Evolutionary conservation across 1,140 invertebrate species (phyloP).

Genomic region (Drosophila repleta): DNA sequence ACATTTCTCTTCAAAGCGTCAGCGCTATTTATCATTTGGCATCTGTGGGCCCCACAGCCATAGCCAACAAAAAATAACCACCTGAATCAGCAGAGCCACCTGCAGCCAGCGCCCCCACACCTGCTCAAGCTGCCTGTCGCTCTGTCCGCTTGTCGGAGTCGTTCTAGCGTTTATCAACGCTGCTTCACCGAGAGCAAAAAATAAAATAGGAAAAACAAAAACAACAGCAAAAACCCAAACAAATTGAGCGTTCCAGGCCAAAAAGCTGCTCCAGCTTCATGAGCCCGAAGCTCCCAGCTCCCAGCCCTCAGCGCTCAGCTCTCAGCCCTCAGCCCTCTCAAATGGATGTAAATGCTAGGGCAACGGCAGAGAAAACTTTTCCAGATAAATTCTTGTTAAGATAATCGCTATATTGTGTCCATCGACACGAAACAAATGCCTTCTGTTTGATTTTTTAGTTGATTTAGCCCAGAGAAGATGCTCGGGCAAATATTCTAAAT

Average conservation of each 20-base stretch:
- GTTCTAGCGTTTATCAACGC: constrained; percentile 47
- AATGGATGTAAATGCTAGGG: constrained; percentile 8
- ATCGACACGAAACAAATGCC: constrained; percentile 24
- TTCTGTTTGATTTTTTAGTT: constrained; percentile 22
- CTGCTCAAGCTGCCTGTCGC: neutral
- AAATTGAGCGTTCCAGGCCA: constrained; percentile 59
- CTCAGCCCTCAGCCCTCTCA: no score
- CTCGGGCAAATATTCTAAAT: constrained; percentile 1
- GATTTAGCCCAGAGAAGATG: constrained; percentile 15
- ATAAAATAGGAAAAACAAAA: neutral
- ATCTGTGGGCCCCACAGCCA: neutral
- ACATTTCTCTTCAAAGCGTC: constrained; percentile 43
- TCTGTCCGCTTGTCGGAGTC: constrained; percentile 13
- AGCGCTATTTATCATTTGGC: constrained; percentile 43
- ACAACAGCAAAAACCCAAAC: constrained; percentile 9
- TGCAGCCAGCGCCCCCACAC: neutral
- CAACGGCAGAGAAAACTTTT: constrained; percentile 23
- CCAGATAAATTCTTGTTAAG: constrained; percentile 19
- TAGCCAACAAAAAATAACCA: neutral
- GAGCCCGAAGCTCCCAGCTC: neutral
- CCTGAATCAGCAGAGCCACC: neutral
- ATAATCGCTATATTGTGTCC: constrained; percentile 24
- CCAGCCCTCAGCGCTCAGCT: no score
- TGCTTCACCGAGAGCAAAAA: constrained; percentile 12
- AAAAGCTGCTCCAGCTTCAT: constrained; percentile 10